Evolutionary conservation across 2,888 invertebrate species (phyloP), one percentile per base, ranked within the genome.

Genomic region (Drosophila histrio): DNA sequence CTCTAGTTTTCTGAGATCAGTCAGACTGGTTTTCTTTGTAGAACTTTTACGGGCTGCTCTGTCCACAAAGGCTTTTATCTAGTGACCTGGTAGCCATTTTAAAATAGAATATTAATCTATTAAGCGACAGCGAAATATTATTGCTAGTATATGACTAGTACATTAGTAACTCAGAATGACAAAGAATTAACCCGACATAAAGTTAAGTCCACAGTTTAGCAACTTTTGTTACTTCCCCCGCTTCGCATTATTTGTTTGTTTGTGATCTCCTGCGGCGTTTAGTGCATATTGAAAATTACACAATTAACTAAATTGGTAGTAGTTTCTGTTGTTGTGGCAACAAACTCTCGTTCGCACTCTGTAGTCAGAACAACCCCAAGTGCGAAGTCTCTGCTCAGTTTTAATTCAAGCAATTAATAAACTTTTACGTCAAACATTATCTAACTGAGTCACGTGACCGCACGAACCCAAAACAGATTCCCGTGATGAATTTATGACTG

Each of bases 401-500:
- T 82, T 88, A 86, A 83, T 87, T 83, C 75, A 65, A 80, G 75
- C 83, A 88, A 88, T 84, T 84, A 87, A 87, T 87, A 86, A 72
- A 75, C 63, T 67, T 66, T 68, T 52, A 71, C 77, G 70, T 83
- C 84, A 83, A 72, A 53, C 81, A 84, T 84, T 84, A 87, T 88
- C 83, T 87, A 84, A 86, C 66, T 41, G 30, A 72, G 66, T 89
- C 85, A 85, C 85, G 89, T 85, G 89, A 85, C 89, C 75, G 72
- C 88, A 89, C 79, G 79, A 62, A 65, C 79, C 72, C 84, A 79
- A 85, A 85, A 77, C 79, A 87, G 86, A 89, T 85, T 85, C 85
- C 77, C 88, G 69, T 85, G 85, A 85, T 85, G 89, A 89, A 89
- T 89, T 85, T 85, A 85, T 87, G 89, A 78, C 86, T 87, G 85